phyloP scores from a whole-genome alignment of 2,797 vertebrate genomes.

The Crenichthys baileyi region DNA sequence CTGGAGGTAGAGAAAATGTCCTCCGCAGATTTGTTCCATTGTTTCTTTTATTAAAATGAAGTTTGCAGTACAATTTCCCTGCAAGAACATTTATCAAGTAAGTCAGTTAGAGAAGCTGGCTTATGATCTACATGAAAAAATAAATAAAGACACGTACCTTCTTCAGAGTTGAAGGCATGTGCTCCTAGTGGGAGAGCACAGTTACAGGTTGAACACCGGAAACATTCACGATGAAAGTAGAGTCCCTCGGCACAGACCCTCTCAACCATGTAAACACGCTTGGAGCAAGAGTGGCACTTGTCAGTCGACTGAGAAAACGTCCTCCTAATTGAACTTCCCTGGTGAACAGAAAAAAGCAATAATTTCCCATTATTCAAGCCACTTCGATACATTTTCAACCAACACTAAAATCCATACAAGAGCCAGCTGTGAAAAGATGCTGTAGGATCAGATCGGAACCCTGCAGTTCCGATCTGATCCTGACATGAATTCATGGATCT shows the following conservation, averaged over 20 bases:
- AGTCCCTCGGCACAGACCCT: slow-evolving; percentile 91
- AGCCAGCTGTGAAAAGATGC: neutral
- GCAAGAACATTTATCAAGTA: slow-evolving; percentile 25
- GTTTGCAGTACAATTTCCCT: slow-evolving; percentile 97
- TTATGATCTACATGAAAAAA: neutral
- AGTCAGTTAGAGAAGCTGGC: neutral
- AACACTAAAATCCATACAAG: too few species aligned
- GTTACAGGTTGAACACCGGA: slow-evolving; percentile 89
- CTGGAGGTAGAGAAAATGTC: slow-evolving; percentile 77
- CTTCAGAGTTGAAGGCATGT: slow-evolving; percentile 89
- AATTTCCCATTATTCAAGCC: slow-evolving; percentile 1
- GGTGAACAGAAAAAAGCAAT: slow-evolving; percentile 25
- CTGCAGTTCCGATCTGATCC: neutral
- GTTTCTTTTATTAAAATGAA: slow-evolving; percentile 91
- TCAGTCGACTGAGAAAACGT: slow-evolving; percentile 85
- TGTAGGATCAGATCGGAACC: too few species aligned
- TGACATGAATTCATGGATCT: neutral
- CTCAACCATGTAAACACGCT: slow-evolving; percentile 94
- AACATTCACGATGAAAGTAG: slow-evolving; percentile 97
- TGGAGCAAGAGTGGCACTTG: slow-evolving; percentile 90
- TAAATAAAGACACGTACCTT: slow-evolving; percentile 78
- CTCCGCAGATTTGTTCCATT: slow-evolving; percentile 83
- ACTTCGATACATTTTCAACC: neutral
- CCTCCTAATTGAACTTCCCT: slow-evolving; percentile 85
- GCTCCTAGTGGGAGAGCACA: slow-evolving; percentile 87